Conservation (phyloP, 2,888 invertebrate genomes). For the Neria commutata region DNA sequence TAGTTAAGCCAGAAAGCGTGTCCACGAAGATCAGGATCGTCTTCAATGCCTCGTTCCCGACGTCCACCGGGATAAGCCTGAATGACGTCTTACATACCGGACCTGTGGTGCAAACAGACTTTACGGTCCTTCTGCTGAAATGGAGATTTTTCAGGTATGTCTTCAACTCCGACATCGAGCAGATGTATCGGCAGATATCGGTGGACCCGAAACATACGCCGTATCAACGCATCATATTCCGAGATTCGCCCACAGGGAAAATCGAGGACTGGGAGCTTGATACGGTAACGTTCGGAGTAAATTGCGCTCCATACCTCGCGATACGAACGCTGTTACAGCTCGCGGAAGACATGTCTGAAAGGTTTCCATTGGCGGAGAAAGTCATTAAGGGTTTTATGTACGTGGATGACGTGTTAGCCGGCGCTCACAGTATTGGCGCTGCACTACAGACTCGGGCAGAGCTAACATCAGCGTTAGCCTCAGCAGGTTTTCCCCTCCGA, state of each 20-base stretch:
- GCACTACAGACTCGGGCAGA: constrained; percentile 16
- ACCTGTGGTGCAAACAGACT: constrained; percentile 36
- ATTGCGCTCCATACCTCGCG: constrained; percentile 23
- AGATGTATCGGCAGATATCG: constrained; percentile 38
- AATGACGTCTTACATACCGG: constrained; percentile 33
- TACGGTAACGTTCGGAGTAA: constrained; percentile 28
- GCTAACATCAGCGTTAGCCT: constrained; percentile 14
- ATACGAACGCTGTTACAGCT: constrained; percentile 23
- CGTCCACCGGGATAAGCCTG: constrained; percentile 23
- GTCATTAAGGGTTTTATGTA: constrained; percentile 21
- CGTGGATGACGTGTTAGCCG: constrained; percentile 22
- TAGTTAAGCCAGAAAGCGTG: too few species aligned
- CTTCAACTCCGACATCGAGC: constrained; percentile 36
- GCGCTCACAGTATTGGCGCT: constrained; percentile 7
- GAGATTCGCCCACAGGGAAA: constrained; percentile 13
- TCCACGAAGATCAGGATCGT: too few species aligned
- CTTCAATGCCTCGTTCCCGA: constrained; percentile 35
- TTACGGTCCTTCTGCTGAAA: constrained; percentile 29
- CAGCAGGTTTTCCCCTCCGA: constrained; percentile 22
- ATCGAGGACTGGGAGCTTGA: constrained; percentile 22
- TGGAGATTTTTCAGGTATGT: constrained; percentile 32
- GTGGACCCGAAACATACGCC: constrained; percentile 24
- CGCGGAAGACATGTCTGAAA: constrained; percentile 16
- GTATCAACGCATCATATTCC: constrained; percentile 34
- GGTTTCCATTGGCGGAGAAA: constrained; percentile 10